A percentile compares a stretch with the other conserved stretches of the same genome.
These are phyloP conservation scores for Eledona agricola DNA, from an alignment of 2,888 invertebrate genomes.

Conservation along the genomic window DNA sequence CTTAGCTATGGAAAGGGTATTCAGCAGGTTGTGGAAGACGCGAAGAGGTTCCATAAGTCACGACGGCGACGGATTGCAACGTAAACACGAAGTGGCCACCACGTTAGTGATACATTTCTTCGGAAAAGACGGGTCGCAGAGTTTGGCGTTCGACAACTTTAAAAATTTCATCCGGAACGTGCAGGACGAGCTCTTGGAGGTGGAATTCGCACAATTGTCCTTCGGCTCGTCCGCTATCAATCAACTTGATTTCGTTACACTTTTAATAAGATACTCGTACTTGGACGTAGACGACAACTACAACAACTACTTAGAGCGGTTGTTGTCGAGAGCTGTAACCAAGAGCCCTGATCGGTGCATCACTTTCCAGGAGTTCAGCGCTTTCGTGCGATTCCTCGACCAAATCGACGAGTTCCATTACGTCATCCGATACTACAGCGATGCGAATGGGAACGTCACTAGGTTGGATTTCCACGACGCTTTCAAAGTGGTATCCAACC, in stretches of 20 bases:
- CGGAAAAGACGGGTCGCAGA: conserved; percentile 84
- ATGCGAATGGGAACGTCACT: conserved; percentile 89
- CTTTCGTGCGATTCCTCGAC: conserved; percentile 93
- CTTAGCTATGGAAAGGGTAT: conserved; percentile 90
- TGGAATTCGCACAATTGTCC: conserved; percentile 93
- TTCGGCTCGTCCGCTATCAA: conserved; percentile 81
- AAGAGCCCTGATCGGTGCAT: conserved; percentile 71
- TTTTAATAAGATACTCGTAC: conserved; percentile 85
- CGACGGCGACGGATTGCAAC: conserved; percentile 72
- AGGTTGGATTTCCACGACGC: conserved; percentile 92
- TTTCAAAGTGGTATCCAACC: conserved; percentile 89
- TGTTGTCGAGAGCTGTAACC: conserved; percentile 77
- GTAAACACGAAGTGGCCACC: conserved; percentile 74
- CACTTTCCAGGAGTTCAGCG: conserved; percentile 87
- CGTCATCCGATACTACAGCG: conserved; percentile 94
- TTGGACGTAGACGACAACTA: conserved; percentile 82
- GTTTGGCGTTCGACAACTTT: conserved; percentile 88
- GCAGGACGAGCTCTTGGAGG: conserved; percentile 89
- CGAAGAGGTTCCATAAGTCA: conserved; percentile 52
- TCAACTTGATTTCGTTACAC: conserved; percentile 91
- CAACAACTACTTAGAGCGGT: conserved; percentile 84
- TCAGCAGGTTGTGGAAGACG: conserved; percentile 80
- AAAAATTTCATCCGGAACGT: conserved; percentile 92
- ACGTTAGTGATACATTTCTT: conserved; percentile 91
- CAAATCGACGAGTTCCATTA: conserved; percentile 94